Percentiles rank a stretch among this genome's conserved stretches.
Evolutionary conservation across 2,888 invertebrate species (phyloP).

Genomic region (Caenorhabditis wallacei): DNA sequence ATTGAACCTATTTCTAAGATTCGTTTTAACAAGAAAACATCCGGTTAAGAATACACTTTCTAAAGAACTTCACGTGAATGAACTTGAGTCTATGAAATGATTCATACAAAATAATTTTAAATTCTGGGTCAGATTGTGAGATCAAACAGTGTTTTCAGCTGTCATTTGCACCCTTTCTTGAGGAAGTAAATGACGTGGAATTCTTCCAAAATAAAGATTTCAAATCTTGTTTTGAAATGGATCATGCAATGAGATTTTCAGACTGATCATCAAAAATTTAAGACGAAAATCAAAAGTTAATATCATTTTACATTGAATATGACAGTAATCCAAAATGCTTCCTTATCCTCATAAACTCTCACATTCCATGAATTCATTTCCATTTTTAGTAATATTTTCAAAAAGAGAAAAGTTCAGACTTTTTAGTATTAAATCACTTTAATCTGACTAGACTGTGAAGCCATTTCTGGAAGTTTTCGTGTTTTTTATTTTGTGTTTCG

Average conservation of each 20-base stretch:
- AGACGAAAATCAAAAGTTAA: background rate
- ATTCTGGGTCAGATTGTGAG: too few species aligned
- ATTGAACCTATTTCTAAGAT: constrained; percentile 8
- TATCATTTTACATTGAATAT: too few species aligned
- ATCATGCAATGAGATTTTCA: background rate
- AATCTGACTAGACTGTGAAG: background rate
- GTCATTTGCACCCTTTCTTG: constrained; percentile 3
- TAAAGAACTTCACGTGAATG: constrained; percentile 11
- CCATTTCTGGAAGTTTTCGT: background rate
- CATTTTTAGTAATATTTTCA: too few species aligned
- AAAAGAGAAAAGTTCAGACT: too few species aligned
- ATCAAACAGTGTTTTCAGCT: constrained; percentile 25
- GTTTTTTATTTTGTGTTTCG: background rate
- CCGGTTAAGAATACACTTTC: constrained; percentile 24
- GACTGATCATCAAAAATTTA: background rate
- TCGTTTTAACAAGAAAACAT: constrained; percentile 36
- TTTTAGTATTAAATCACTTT: background rate
- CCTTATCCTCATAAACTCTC: too few species aligned
- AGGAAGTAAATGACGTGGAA: constrained; percentile 25
- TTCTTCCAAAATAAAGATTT: constrained; percentile 2
- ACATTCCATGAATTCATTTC: too few species aligned
- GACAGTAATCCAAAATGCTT: too few species aligned
- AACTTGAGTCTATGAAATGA: background rate
- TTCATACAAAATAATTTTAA: too few species aligned
- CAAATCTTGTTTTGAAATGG: background rate